phyloP scores from a whole-genome alignment of 2,888 invertebrate genomes.

The Ormyrus rosae region DNA sequence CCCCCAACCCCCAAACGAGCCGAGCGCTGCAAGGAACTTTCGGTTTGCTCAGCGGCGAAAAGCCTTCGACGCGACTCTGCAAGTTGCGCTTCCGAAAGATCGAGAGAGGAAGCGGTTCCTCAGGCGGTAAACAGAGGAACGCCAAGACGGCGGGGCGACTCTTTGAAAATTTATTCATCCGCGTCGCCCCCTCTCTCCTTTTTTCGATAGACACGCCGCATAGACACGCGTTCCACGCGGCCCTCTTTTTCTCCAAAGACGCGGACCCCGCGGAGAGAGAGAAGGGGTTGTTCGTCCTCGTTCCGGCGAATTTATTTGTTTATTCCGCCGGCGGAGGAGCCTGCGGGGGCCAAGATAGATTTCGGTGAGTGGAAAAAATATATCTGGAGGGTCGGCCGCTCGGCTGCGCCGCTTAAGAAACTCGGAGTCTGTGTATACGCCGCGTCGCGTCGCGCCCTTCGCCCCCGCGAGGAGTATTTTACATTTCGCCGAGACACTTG shows the following conservation, averaged over 20 bases:
- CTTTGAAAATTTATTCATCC: slow-evolving; percentile 33
- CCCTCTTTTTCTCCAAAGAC: no score
- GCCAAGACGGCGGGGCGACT: not conserved
- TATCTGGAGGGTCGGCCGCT: not conserved
- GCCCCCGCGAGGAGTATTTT: slow-evolving; percentile 29
- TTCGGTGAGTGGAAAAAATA: slow-evolving; percentile 37
- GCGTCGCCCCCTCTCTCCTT: no score
- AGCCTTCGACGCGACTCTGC: not conserved
- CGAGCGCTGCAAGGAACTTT: not conserved
- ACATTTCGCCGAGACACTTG: slow-evolving; percentile 30
- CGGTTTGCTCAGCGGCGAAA: slow-evolving; percentile 7
- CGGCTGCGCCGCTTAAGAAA: not conserved
- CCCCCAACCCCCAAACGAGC: not conserved
- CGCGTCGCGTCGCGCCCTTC: not conserved
- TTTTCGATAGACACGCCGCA: no score
- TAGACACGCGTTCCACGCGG: no score
- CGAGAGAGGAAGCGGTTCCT: no score
- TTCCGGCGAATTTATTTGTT: slow-evolving; percentile 47
- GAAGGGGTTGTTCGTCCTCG: not conserved
- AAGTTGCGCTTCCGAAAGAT: not conserved
- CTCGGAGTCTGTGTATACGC: not conserved
- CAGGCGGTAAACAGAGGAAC: slow-evolving; percentile 1
- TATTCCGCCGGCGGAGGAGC: slow-evolving; percentile 23
- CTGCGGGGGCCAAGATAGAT: slow-evolving; percentile 5
- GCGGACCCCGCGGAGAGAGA: no score